These are phyloP conservation scores for Chlorospingus semifuscus DNA, from an alignment of 2,797 vertebrate species.

Conservation along the genomic window DNA sequence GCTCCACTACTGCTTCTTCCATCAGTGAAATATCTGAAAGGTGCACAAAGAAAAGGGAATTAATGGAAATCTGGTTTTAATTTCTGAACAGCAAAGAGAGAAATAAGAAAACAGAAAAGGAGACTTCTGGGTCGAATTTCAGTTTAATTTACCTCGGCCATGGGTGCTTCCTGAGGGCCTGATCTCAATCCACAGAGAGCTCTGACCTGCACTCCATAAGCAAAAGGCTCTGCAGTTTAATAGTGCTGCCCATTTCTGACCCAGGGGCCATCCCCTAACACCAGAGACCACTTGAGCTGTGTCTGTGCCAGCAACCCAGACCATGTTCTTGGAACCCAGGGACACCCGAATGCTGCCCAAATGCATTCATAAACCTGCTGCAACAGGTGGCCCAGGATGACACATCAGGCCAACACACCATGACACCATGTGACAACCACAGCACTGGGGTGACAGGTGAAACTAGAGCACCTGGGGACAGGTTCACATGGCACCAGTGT, in stretches of 20 bases:
- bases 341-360: neutral
- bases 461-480: neutral
- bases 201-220: neutral
- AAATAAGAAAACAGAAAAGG: neutral
- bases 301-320: neutral
- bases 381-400: neutral
- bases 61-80: neutral
- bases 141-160: neutral
- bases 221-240: neutral
- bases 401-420: neutral
- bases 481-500: accelerated
- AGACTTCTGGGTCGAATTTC: neutral
- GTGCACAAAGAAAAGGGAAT: too few species aligned
- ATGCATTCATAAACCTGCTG: neutral
- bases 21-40: constrained; percentile 25
- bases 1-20: constrained; percentile 78
- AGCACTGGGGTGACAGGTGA: neutral
- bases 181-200: neutral
- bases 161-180: neutral
- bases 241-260: neutral
- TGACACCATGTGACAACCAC: neutral
- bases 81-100: neutral
- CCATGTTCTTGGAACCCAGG: neutral
- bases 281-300: neutral
- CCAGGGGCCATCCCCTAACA: neutral